These are phyloP conservation scores for Epizoanthus stellaris DNA, from an alignment of 92 coral and sea anemone genomes.

Conservation along the genomic window DNA sequence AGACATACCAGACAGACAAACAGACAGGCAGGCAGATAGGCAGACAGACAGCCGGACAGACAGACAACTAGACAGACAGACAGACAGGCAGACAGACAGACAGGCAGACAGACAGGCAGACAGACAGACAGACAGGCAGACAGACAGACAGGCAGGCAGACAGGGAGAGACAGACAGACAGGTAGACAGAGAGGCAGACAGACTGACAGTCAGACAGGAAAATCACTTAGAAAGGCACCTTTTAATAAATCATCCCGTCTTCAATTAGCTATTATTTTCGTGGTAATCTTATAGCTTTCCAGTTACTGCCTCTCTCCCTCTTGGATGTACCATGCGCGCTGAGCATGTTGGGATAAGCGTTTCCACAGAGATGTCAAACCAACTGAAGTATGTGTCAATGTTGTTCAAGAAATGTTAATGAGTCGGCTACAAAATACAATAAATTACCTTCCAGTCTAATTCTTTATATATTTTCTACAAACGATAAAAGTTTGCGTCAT, in stretches of 20 bases:
- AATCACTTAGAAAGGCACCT: too few species aligned
- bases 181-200: too few species aligned
- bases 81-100: background rate
- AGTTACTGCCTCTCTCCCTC: too few species aligned
- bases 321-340: too few species aligned
- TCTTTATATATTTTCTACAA: background rate
- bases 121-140: background rate
- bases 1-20: background rate
- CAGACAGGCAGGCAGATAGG: too few species aligned
- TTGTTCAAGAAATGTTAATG: background rate
- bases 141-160: too few species aligned
- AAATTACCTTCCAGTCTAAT: background rate
- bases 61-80: background rate
- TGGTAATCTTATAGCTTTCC: too few species aligned
- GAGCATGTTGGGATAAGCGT: background rate
- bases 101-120: background rate
- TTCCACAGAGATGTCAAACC: background rate
- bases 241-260: too few species aligned
- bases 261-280: too few species aligned
- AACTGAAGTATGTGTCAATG: background rate
- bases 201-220: too few species aligned
- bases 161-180: too few species aligned
- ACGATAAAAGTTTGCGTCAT: background rate
- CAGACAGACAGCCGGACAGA: background rate
- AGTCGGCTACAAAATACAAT: background rate